Evolutionary conservation across 2,113 vertebrate species (phyloP).

Genomic region (Zapornia atra): DNA sequence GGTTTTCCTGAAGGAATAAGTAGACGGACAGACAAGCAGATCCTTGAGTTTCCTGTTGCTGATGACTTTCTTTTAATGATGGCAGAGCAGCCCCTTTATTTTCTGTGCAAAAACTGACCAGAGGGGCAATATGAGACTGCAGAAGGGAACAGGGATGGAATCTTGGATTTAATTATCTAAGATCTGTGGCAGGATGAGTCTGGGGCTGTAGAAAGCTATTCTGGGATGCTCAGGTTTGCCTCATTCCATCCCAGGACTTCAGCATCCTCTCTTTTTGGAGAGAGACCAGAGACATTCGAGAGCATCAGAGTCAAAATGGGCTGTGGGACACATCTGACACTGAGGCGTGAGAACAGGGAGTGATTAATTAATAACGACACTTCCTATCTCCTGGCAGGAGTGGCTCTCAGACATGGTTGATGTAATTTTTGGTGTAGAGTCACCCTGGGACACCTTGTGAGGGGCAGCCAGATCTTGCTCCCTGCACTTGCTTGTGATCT

Average conservation of each 20-base stretch:
- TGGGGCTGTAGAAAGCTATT: background rate
- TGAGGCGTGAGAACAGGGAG: background rate
- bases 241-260: background rate
- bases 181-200: background rate
- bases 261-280: background rate
- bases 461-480: background rate
- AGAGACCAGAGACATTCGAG: background rate
- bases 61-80: background rate
- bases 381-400: background rate
- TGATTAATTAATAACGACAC: constrained; percentile 1
- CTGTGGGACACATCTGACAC: background rate
- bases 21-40: background rate
- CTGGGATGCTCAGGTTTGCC: background rate
- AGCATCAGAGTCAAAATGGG: background rate
- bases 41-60: background rate
- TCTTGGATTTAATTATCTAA: background rate
- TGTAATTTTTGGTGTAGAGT: background rate
- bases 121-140: background rate
- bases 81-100: background rate
- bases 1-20: background rate
- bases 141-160: background rate
- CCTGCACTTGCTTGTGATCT: background rate
- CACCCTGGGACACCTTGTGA: background rate
- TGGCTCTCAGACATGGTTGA: background rate
- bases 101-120: background rate